Evolutionary conservation across 1,140 invertebrate species (phyloP), one percentile per base, ranked within the genome.

Genomic region (Octopus sinensis): DNA sequence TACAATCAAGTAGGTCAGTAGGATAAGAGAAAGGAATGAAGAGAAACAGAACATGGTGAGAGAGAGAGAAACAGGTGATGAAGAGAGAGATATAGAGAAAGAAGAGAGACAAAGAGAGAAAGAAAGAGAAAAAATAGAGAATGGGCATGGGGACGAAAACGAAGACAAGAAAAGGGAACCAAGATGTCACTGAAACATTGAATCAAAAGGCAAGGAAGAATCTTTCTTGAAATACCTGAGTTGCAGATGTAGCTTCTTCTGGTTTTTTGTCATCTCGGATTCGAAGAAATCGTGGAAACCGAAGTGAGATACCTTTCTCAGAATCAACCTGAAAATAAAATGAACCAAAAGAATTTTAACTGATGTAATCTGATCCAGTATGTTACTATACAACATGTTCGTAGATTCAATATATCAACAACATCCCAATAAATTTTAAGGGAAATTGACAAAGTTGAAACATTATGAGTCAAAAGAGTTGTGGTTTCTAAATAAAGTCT

Each of bases 231-330:
- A 62, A 80, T 79, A 98, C 94, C 92, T 99, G 97, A 85, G 94
- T 92, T 52, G 97, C 93, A n/a, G 94, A 93, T 0, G 98, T 99
- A 0, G 98, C 97, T 85, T 98, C 94, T 91, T 99, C 97, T 17
- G 95, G 93, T 52, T 92, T 92, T 92, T 99, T 99, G 90, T 99
- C 98, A 17, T 98, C 96, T 54, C 98, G 92, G 51, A 97, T 94
- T n/a, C 95, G 92, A 56, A 98, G 91, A 88, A 98, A 99, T 80
- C 98, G 93, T 10, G 98, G 98, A 92, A 99, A 99, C 77, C 98
- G 92, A 17, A 99, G 91, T 1, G 97, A 99, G 85, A 99, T 97
- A 23, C 98, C 98, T 88, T 96, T 96, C 86, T 96, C 95, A 51
- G 94, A 93, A 92, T 99, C 96, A 76, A 97, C 92, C 94, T 95